These are phyloP conservation scores for Serrognathus titanus DNA, from an alignment of 2,888 invertebrate genomes.

Conservation along the genomic window DNA sequence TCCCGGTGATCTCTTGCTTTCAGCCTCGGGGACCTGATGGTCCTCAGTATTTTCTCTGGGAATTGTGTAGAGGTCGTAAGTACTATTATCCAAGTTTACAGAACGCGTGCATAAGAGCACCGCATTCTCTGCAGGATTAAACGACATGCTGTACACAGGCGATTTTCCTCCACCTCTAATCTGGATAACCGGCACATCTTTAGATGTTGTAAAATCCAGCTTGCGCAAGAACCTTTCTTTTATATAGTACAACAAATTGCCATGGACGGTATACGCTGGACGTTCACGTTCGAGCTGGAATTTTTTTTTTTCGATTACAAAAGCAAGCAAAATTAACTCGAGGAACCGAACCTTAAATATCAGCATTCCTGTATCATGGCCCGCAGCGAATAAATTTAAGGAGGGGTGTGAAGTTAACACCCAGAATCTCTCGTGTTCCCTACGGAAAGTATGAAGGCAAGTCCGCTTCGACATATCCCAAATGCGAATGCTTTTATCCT, in stretches of 20 bases:
- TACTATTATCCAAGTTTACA: slow-evolving; percentile 79
- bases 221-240: slow-evolving; percentile 90
- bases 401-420: slow-evolving; percentile 92
- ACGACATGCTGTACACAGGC: slow-evolving; percentile 84
- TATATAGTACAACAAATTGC: slow-evolving; percentile 91
- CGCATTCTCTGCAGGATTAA: slow-evolving; percentile 96
- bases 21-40: slow-evolving; percentile 53
- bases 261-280: slow-evolving; percentile 92
- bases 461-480: slow-evolving; percentile 98
- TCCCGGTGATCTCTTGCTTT: slow-evolving; percentile 83
- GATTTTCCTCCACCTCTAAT: slow-evolving; percentile 77
- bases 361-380: slow-evolving; percentile 97
- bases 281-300: slow-evolving; percentile 85
- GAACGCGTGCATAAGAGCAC: slow-evolving; percentile 84
- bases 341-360: slow-evolving; percentile 61
- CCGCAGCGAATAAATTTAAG: slow-evolving; percentile 97
- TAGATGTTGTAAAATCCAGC: slow-evolving; percentile 89
- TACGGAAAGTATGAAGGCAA: slow-evolving; percentile 85
- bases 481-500: slow-evolving; percentile 95
- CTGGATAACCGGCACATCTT: slow-evolving; percentile 91
- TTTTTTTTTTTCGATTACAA: not conserved
- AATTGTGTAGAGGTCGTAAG: slow-evolving; percentile 90
- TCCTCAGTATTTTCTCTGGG: slow-evolving; percentile 64
- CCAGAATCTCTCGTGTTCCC: slow-evolving; percentile 98
- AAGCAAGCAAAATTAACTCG: too few species aligned